Percentiles rank a stretch among this genome's conserved stretches.
Evolutionary conservation across 1,140 invertebrate genomes (phyloP).

Genomic region (Drosophila azteca): DNA sequence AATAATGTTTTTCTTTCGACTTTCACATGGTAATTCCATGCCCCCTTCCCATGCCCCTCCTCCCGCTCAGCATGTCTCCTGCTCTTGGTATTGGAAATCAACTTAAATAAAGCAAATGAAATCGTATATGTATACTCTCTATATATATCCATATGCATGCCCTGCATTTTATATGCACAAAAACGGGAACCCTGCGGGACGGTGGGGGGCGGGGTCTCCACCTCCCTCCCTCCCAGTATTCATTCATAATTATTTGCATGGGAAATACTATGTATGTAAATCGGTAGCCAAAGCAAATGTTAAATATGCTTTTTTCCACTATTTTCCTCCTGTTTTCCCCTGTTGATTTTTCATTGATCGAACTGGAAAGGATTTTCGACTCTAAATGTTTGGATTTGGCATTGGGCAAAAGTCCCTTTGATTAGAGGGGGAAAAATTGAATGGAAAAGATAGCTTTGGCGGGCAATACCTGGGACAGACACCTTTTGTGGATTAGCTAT

Average conservation of each 20-base stretch:
- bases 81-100: conserved; percentile 42
- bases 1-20: conserved; percentile 42
- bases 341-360: conserved; percentile 34
- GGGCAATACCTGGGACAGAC: too few relatives aligned
- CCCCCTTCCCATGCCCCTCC: not conserved
- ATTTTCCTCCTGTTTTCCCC: conserved; percentile 26
- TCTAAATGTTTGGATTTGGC: conserved; percentile 29
- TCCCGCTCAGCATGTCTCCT: not conserved
- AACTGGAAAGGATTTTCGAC: conserved; percentile 8
- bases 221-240: not conserved
- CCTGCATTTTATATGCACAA: conserved; percentile 36
- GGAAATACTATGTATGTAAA: conserved; percentile 68
- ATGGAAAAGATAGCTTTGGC: not conserved
- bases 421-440: conserved; percentile 13
- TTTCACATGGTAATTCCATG: conserved; percentile 22
- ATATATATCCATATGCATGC: conserved; percentile 44
- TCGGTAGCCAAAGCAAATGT: conserved; percentile 46
- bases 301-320: conserved; percentile 27
- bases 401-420: not conserved
- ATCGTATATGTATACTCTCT: conserved; percentile 6
- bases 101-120: conserved; percentile 67
- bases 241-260: conserved; percentile 70
- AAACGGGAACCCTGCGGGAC: not conserved
- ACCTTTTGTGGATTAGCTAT: too few relatives aligned
- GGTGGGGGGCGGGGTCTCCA: too few relatives aligned